Conservation (phyloP, 2,797 vertebrate species). For the Triplophysa yarkandensis region DNA sequence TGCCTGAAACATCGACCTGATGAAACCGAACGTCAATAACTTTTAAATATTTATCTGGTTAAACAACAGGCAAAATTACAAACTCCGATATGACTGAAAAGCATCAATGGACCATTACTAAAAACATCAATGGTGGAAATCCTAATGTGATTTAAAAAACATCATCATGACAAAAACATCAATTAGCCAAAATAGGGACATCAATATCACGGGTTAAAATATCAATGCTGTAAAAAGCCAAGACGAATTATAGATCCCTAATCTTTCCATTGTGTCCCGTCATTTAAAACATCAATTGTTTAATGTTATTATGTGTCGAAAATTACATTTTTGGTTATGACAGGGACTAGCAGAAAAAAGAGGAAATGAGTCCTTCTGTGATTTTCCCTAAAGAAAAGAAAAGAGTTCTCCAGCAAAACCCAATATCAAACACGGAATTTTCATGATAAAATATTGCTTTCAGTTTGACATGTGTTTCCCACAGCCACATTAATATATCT, state of each 20-base stretch:
- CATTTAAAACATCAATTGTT: conserved; percentile 32
- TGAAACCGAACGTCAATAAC: conserved; percentile 42
- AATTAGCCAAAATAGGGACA: conserved; percentile 35
- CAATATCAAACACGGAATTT: conserved; percentile 10
- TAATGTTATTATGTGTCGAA: conserved; percentile 3
- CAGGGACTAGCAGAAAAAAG: background rate
- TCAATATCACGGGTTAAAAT: conserved; percentile 44
- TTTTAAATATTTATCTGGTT: conserved; percentile 43
- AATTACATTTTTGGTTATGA: background rate
- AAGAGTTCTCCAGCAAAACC: background rate
- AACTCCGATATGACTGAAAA: conserved; percentile 43
- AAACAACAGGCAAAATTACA: conserved; percentile 28
- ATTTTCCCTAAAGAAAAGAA: background rate
- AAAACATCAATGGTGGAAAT: conserved; percentile 51
- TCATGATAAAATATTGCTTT: conserved; percentile 6
- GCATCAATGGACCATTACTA: conserved; percentile 56
- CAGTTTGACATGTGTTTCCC: conserved; percentile 42
- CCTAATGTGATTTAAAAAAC: conserved; percentile 56
- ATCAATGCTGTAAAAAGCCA: conserved; percentile 34
- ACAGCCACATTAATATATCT: conserved; percentile 34
- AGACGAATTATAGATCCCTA: conserved; percentile 29
- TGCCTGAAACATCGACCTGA: background rate
- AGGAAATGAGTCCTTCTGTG: background rate
- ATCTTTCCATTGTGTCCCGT: conserved; percentile 31
- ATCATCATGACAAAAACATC: conserved; percentile 49